Base-by-base conservation (phyloP, 2,797 vertebrate species). In the Pipistrellus pipistrellus region DNA sequence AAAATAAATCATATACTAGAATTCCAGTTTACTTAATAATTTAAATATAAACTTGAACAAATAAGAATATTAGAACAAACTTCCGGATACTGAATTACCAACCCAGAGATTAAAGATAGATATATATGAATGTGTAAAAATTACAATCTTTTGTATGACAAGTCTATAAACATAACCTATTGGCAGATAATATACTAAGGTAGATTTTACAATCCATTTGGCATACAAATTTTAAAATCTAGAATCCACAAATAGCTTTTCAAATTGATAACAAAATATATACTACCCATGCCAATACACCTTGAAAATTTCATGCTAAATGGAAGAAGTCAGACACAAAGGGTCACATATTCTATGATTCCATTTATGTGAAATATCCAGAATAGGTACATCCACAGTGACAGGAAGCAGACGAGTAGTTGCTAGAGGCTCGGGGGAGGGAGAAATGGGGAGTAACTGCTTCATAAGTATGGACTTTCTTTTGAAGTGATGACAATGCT, bases 21-120 rank as follows among this genome's bases (percentile, higher is more conserved):
- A 82, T 76, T 51, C 11, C 2, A 75, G 25, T 81, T 78, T 93
- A 64, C 27, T 95, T 90, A 93, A 96, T 88, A 88, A 71, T 71
- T 80, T 81, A 83, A 81, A 78, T 78, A 14, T 76, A 90, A 89
- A 77, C 20, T 46, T 68, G 81, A 85, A 62, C 9, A 25, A 48
- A 35, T 66, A 93, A 88, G 84, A 88, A 62, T 30, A 78, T n/a
- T 59, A 73, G 20, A 92, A 91, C 25, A 77, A 78, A 88, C 23
- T 76, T 91, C 72, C 77, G 35, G 64, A 92, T 23, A 93, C 41
- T 68, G 8, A 93, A 80, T 84, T 3, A 30, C n/a, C n/a, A 95
- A 84, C 4, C 25, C 3, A 66, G 18, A 86, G 6, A 59, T 90
- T 59, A 90, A 96, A 71, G 27, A 18, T 3, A 92, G 15, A 73